phyloP scores from a whole-genome alignment of 1,140 invertebrate species.

The Pseudobourletiella spinata region DNA sequence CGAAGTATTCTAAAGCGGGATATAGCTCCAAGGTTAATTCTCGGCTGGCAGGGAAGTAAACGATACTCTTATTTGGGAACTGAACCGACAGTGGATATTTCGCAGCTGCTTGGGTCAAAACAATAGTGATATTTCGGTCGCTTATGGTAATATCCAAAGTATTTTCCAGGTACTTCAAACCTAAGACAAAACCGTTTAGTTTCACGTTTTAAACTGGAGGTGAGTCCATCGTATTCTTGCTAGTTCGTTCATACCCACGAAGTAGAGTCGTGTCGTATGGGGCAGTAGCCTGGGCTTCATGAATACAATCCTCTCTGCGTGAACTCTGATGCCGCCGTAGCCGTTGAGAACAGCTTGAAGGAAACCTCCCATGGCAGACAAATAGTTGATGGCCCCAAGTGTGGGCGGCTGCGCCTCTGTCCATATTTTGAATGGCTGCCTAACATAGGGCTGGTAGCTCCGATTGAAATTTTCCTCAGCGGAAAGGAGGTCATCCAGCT shows the following conservation, averaged over 20 bases:
- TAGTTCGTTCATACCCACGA: constrained; percentile 39
- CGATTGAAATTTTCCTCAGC: constrained; percentile 39
- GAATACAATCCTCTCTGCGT: constrained; percentile 38
- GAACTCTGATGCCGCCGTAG: constrained; percentile 42
- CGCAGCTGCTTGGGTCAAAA: background rate
- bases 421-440: constrained; percentile 44
- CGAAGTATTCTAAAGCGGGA: background rate
- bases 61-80: background rate
- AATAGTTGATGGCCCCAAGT: constrained; percentile 44
- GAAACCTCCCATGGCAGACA: constrained; percentile 47
- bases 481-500: constrained; percentile 38
- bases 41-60: background rate
- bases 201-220: background rate
- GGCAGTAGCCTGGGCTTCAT: constrained; percentile 38
- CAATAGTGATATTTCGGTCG: background rate
- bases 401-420: constrained; percentile 41
- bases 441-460: constrained; percentile 37
- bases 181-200: constrained; percentile 2
- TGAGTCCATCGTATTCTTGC: too few species aligned
- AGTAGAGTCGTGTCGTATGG: constrained; percentile 34
- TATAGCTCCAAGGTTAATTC: background rate
- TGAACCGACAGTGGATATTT: background rate
- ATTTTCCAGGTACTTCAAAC: constrained; percentile 20
- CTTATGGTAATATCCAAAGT: constrained; percentile 1
- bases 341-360: constrained; percentile 45